Conservation (phyloP, 2,797 vertebrate genomes). For the Toxotes lorentzi region DNA sequence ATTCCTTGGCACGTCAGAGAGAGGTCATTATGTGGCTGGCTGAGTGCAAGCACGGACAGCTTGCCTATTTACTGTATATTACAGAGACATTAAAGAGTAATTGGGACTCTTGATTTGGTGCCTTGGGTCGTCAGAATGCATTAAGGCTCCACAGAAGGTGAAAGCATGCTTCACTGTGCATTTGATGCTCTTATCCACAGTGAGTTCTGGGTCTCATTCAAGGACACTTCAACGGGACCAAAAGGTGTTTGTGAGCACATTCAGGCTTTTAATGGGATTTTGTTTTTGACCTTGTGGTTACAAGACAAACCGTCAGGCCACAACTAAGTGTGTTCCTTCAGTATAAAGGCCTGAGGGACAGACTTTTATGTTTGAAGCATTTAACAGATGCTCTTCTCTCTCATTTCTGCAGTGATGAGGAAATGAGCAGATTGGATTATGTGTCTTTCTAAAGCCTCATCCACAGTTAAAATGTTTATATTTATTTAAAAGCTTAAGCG, state of each 20-base stretch:
- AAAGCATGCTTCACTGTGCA: constrained; percentile 17
- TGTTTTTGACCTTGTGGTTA: constrained; percentile 51
- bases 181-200: constrained; percentile 51
- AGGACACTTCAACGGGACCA: constrained; percentile 44
- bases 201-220: constrained; percentile 32
- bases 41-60: constrained; percentile 34
- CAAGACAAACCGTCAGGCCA: constrained; percentile 39
- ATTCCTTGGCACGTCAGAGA: constrained; percentile 36
- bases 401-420: constrained; percentile 25
- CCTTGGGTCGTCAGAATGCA: constrained; percentile 4
- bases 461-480: constrained; percentile 59
- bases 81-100: constrained; percentile 46
- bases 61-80: constrained; percentile 51
- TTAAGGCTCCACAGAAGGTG: constrained; percentile 7
- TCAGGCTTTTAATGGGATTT: constrained; percentile 12
- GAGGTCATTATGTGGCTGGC: constrained; percentile 42
- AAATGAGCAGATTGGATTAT: constrained; percentile 66
- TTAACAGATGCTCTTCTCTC: constrained; percentile 49
- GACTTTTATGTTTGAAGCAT: constrained; percentile 33
- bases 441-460: constrained; percentile 49
- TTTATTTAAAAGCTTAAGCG: constrained; percentile 66
- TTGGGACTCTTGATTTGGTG: constrained; percentile 29
- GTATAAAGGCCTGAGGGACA: constrained; percentile 1
- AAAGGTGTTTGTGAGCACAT: constrained; percentile 32
- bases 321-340: constrained; percentile 1